phyloP scores from a whole-genome alignment of 37 sponge, comb jelly and placozoan genomes.

The Corticium candelabrum region DNA sequence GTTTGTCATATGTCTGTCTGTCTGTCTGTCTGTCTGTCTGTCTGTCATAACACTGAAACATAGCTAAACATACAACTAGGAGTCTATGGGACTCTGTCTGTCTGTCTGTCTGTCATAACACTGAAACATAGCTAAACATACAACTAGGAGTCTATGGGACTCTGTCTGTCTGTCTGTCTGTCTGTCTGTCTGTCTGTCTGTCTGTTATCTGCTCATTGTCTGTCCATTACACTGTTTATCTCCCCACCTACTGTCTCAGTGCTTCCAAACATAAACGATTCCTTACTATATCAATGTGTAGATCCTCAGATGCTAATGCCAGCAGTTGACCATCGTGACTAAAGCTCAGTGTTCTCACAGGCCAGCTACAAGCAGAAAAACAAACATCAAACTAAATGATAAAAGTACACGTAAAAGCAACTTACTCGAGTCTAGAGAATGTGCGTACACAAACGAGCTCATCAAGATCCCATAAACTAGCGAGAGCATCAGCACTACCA shows the following conservation, averaged over 20 bases:
- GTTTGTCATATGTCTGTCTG: no score
- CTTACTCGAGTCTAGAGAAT: slow-evolving; percentile 90
- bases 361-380: slow-evolving; percentile 67
- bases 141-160: background rate
- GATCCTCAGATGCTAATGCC: slow-evolving; percentile 90
- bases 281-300: slow-evolving; percentile 90
- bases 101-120: no score
- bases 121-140: no score
- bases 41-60: no score
- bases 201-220: no score
- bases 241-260: no score
- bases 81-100: no score
- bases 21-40: no score
- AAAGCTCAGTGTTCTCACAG: slow-evolving; percentile 90
- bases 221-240: no score
- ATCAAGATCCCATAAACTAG: slow-evolving; percentile 76
- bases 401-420: background rate
- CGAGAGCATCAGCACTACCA: slow-evolving; percentile 95
- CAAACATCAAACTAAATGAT: background rate
- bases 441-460: slow-evolving; percentile 86
- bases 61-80: no score
- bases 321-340: slow-evolving; percentile 81
- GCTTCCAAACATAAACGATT: no score
- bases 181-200: background rate
- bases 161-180: background rate